Evolutionary conservation across 2,888 invertebrate species (phyloP).

Genomic region (Andrena trimmerana): DNA sequence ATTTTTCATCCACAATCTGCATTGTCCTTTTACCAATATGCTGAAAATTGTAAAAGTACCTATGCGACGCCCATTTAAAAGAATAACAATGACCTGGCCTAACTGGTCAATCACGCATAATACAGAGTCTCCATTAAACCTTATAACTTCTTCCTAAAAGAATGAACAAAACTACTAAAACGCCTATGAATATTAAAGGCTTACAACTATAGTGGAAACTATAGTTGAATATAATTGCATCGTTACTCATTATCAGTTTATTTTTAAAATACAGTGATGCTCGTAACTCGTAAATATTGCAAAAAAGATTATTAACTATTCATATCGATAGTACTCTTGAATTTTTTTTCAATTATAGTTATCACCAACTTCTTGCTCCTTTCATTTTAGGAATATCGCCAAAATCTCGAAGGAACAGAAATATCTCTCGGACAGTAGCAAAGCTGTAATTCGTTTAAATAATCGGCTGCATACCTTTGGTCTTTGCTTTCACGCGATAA

Average conservation of each 20-base stretch:
- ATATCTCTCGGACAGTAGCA: constrained; percentile 72
- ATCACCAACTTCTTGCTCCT: not conserved
- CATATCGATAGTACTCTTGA: not conserved
- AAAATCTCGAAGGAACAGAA: constrained; percentile 79
- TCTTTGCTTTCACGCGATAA: constrained; percentile 70
- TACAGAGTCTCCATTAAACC: too few relatives aligned
- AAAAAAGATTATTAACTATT: not conserved
- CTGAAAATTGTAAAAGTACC: too few relatives aligned
- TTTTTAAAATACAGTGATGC: not conserved
- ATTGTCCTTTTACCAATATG: too few relatives aligned
- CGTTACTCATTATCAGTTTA: not conserved
- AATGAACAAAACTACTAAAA: too few relatives aligned
- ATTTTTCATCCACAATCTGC: too few relatives aligned
- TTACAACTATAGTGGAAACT: too few relatives aligned
- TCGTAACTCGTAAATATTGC: not conserved
- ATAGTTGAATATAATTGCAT: not conserved
- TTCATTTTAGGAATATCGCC: constrained; percentile 72
- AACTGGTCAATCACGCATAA: too few relatives aligned
- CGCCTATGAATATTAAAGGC: too few relatives aligned
- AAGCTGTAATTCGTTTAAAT: constrained; percentile 70
- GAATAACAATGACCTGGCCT: too few relatives aligned
- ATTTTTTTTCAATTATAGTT: not conserved
- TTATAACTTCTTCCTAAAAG: too few relatives aligned
- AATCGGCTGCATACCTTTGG: constrained; percentile 76
- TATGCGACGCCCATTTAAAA: too few relatives aligned